Evolutionary conservation across 2,888 invertebrate genomes (phyloP).

Genomic region (Pollenia amentaria): DNA sequence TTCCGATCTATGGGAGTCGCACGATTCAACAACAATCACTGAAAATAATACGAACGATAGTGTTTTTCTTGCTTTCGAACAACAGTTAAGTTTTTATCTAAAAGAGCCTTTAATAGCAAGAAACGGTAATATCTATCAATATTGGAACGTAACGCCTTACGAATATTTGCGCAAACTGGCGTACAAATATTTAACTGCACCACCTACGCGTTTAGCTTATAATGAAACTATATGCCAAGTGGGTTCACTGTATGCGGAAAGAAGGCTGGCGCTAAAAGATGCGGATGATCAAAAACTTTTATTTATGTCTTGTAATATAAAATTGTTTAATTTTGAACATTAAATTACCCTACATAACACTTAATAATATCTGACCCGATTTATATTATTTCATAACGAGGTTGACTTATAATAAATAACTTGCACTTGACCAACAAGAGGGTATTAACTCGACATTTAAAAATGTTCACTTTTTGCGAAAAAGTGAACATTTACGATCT

Average conservation of each 20-base stretch:
- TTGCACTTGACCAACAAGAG: no score
- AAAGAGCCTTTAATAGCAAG: conserved; percentile 68
- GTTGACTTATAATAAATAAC: no score
- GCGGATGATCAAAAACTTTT: conserved; percentile 62
- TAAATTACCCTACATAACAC: conserved; percentile 8
- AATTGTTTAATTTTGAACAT: conserved; percentile 69
- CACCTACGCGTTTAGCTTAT: conserved; percentile 60
- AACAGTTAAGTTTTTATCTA: conserved; percentile 68
- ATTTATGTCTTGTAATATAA: conserved; percentile 71
- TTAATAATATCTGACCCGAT: no score
- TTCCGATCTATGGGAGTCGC: conserved; percentile 68
- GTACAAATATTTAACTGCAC: conserved; percentile 68
- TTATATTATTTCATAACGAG: no score
- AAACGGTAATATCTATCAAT: conserved; percentile 70
- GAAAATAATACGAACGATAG: conserved; percentile 60
- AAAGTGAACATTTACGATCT: no score
- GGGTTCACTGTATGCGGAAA: conserved; percentile 58
- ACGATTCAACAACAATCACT: conserved; percentile 62
- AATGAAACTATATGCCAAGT: conserved; percentile 62
- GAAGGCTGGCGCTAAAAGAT: conserved; percentile 52
- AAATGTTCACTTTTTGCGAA: no score
- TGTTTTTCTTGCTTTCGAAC: conserved; percentile 67
- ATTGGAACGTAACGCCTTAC: conserved; percentile 70
- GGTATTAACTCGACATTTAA: no score
- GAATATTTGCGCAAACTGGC: conserved; percentile 70